Evolutionary conservation across 1,140 invertebrate species (phyloP).

Genomic region (Acyrthosiphon pisum): DNA sequence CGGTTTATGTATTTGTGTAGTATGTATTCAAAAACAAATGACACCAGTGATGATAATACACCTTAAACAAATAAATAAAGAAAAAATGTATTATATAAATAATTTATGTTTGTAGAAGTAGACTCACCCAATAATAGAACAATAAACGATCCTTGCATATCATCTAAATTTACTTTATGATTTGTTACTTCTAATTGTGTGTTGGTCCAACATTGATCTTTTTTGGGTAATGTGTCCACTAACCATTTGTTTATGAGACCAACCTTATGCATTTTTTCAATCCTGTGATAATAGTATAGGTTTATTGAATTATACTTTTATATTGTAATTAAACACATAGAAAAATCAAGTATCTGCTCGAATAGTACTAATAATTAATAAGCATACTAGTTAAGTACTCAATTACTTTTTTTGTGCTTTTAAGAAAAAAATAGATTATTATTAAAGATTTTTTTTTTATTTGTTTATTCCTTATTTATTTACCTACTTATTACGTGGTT

Average conservation of each 20-base stretch:
- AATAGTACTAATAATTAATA: neutral
- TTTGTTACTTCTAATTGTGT: constrained; percentile 73
- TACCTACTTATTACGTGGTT: too few species aligned
- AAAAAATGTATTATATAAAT: neutral
- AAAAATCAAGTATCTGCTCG: neutral
- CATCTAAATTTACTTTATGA: constrained; percentile 83
- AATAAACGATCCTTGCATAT: constrained; percentile 91
- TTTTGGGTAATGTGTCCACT: constrained; percentile 75
- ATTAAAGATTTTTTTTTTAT: neutral
- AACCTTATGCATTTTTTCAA: constrained; percentile 79
- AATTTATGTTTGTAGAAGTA: neutral
- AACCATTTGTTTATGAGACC: constrained; percentile 87
- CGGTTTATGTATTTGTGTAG: constrained; percentile 35
- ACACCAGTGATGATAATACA: constrained; percentile 27
- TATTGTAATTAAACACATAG: neutral
- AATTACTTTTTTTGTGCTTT: neutral
- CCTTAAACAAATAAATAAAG: constrained; percentile 35
- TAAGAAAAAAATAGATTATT: too few species aligned
- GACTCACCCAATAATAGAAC: constrained; percentile 76
- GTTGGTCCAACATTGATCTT: constrained; percentile 78
- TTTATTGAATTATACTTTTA: neutral
- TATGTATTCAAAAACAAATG: constrained; percentile 37
- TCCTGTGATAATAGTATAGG: constrained; percentile 64
- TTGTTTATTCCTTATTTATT: too few species aligned
- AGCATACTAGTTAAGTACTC: neutral